phyloP scores from a whole-genome alignment of 2,888 invertebrate species.

The Acanthoscelides obtectus region DNA sequence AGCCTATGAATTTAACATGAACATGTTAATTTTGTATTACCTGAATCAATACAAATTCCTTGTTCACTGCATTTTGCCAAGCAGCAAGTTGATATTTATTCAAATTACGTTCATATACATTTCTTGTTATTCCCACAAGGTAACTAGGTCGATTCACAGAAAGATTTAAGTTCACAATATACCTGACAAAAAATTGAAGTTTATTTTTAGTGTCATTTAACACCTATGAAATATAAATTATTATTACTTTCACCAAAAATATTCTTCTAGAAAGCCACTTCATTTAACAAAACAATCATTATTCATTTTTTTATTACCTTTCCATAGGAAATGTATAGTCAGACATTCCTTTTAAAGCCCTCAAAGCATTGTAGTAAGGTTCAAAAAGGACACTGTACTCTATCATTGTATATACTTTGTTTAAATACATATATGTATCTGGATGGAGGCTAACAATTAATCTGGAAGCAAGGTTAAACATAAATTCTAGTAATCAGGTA shows the following conservation, averaged over 20 bases:
- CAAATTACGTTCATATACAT: slow-evolving; percentile 36
- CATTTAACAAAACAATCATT: too few relatives aligned
- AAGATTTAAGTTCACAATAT: too few relatives aligned
- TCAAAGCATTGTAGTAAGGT: slow-evolving; percentile 70
- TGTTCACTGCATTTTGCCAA: slow-evolving; percentile 61
- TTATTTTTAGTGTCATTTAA: slow-evolving; percentile 29
- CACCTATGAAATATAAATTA: slow-evolving; percentile 62
- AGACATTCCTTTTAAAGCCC: slow-evolving; percentile 59
- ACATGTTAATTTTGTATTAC: too few relatives aligned
- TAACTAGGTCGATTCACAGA: too few relatives aligned
- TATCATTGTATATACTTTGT: slow-evolving; percentile 57
- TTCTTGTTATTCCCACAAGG: slow-evolving; percentile 21
- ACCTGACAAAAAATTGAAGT: background rate
- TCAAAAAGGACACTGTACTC: slow-evolving; percentile 78
- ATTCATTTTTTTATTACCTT: slow-evolving; percentile 45
- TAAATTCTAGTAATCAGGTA: too few relatives aligned
- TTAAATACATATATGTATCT: slow-evolving; percentile 35
- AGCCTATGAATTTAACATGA: too few relatives aligned
- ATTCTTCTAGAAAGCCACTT: too few relatives aligned
- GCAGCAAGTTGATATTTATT: slow-evolving; percentile 67
- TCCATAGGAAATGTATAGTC: slow-evolving; percentile 61
- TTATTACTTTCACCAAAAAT: too few relatives aligned
- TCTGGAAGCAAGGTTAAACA: background rate
- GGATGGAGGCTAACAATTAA: too few relatives aligned
- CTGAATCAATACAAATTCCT: slow-evolving; percentile 53